A percentile compares a stretch with the other conserved stretches of the same genome.
phyloP scores from a whole-genome alignment of 1,140 invertebrate genomes.

The Plutomurus gul region DNA sequence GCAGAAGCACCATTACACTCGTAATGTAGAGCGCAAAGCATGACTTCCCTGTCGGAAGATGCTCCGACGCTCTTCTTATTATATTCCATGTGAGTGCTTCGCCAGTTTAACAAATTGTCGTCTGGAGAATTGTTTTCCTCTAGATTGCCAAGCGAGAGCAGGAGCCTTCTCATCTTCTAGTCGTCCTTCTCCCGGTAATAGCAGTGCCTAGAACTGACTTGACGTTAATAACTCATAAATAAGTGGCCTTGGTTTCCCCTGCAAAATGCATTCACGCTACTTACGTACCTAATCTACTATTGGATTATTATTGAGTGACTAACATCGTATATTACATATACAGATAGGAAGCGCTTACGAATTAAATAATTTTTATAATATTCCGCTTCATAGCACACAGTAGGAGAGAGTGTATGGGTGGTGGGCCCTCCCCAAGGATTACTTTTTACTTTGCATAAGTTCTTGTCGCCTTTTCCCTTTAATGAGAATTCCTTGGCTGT shows the following conservation, averaged over 20 bases:
- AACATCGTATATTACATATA: no score
- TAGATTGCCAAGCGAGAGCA: neutral
- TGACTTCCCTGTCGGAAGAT: neutral
- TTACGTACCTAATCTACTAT: no score
- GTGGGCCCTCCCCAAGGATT: no score
- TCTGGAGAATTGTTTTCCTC: constrained; percentile 24
- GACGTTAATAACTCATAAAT: constrained; percentile 26
- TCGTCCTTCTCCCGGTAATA: neutral
- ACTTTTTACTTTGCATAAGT: no score
- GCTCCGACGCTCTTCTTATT: neutral
- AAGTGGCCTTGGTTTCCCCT: constrained; percentile 7
- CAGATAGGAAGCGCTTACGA: no score
- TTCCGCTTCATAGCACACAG: no score
- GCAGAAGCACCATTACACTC: neutral
- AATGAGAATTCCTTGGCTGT: no score
- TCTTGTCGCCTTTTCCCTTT: no score
- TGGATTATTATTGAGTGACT: no score
- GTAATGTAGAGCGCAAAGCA: neutral
- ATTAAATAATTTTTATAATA: no score
- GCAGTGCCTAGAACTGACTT: neutral
- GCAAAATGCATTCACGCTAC: no score
- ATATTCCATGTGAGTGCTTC: constrained; percentile 15
- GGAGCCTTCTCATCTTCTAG: neutral
- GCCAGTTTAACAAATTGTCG: constrained; percentile 8
- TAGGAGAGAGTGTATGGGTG: no score